Base-by-base conservation (phyloP, 2,888 invertebrate species). In the Drosophila maculinotata region DNA sequence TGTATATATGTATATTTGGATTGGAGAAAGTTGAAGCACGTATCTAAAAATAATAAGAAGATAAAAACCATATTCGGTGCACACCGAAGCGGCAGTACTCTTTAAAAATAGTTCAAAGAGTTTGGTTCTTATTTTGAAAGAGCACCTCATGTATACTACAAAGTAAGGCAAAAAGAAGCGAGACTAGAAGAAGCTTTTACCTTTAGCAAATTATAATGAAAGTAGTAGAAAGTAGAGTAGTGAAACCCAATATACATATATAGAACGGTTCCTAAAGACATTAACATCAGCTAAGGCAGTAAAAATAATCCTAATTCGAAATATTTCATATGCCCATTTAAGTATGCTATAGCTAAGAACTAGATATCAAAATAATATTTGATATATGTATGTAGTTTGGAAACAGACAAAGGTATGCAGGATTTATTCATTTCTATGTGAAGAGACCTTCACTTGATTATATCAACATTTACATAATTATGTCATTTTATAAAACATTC, bases 11-110 rank as follows among this genome's bases (percentile, higher is more conserved):
- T 35, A 49, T 45, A 41, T 49, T 52, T 47, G 38, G 10, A 23
- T 52, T 41, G 15, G 8, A 60, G 31, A 45, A 68, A 62, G n/a
- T 68, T 57, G 8, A 44, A 68, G 58, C 41, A 58, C 39, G 23
- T 28, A 36, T 71, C 44, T 69, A 62, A 47, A 30, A 39, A 51
- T 15, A 28, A 58, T 36, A 33, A 26, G 28, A 14, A 47, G 25
- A 12, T 45, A 15, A 56, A 62, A 69, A 69, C 10, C 8, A 35
- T 47, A 52, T 75, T 72, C 75, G 75, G 36, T 38, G n/a, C 14
- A 20, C 10, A 36, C 70, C 72, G 64, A 72, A 72, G 64, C 2
- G 3, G 1, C 4, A 4, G 17, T 48, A 45, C 54, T 62, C 53
- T 53, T 57, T 38, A 15, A 44, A 66, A 59, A 48, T 47, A 39